Evolutionary conservation across 2,113 vertebrate genomes (phyloP).

Genomic region (Fulica atra): DNA sequence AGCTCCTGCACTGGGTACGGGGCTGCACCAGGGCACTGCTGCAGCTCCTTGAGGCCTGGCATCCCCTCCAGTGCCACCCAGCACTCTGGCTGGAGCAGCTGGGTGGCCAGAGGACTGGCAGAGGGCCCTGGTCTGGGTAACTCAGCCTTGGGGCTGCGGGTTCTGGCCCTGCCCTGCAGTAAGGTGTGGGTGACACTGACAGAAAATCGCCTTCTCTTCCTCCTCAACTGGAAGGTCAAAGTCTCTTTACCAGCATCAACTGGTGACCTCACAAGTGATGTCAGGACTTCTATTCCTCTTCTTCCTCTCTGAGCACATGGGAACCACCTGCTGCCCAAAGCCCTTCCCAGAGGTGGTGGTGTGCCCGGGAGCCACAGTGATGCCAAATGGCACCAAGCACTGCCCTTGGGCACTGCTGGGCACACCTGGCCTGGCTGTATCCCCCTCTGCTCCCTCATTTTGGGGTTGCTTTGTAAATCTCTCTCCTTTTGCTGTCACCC

Average conservation of each 20-base stretch:
- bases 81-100: neutral
- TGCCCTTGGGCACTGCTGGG: accelerated
- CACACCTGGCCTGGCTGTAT: neutral
- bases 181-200: neutral
- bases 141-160: neutral
- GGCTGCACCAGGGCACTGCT: accelerated
- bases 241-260: neutral
- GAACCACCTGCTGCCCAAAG: neutral
- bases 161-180: neutral
- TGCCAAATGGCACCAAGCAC: neutral
- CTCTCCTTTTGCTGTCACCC: neutral
- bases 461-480: neutral
- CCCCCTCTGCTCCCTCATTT: neutral
- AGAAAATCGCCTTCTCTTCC: neutral
- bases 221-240: accelerated
- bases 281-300: neutral
- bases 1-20: accelerated
- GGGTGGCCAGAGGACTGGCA: accelerated
- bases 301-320: accelerated
- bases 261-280: accelerated
- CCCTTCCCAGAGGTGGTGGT: neutral
- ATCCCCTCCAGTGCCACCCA: neutral
- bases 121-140: accelerated
- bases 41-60: accelerated
- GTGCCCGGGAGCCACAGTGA: neutral